Base-by-base conservation (phyloP, 2,113 vertebrate species). In the Mus spicilegus region DNA sequence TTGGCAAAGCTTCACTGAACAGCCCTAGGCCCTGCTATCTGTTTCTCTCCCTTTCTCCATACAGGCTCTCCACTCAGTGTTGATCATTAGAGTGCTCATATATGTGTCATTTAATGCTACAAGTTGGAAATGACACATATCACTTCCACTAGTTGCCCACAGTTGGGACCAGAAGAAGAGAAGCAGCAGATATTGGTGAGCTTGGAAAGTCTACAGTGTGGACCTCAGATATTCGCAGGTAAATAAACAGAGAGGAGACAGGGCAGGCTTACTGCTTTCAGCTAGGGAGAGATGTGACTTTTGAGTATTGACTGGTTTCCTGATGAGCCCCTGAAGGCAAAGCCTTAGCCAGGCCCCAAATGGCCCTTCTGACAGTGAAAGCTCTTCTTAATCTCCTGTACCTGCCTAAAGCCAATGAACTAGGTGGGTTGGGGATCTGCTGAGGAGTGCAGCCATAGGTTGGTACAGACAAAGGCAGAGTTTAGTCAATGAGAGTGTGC, bases 401-500 rank as follows among this genome's bases (percentile, higher is more conserved):
- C 65, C 10, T 16, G 30, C 28, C 16, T 42, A 16, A 39, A 39
- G 54, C 10, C 56, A 13, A 33, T 13, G 85, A 17, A 33, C 36
- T 7, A 1, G 67, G 16, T 58, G 17, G 36, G 24, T 0, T 4
- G 9, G n/a, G 19, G n/a, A 72, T 12, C 36, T 17, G 4, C 24
- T 49, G 51, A 30, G 4, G 42, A 24, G 4, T 24, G 8, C 6
- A 33, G 81, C 7, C 42, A 28, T 0, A 9, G 56, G 39, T 22
- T 80, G 8, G 39, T 46, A 13, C 33, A 16, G 36, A 46, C 26
- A 13, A 33, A 46, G n/a, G 28, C 0, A 1, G 63, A 46, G 13
- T 36, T 87, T 82, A 39, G 89, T 46, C 6, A 61, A 6, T 46
- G 7, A 46, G 46, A 69, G 24, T 85, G 4, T 81, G 72, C 5